These are phyloP conservation scores for Acrobasis repandana DNA, from an alignment of 2,888 invertebrate genomes.

Conservation along the genomic window DNA sequence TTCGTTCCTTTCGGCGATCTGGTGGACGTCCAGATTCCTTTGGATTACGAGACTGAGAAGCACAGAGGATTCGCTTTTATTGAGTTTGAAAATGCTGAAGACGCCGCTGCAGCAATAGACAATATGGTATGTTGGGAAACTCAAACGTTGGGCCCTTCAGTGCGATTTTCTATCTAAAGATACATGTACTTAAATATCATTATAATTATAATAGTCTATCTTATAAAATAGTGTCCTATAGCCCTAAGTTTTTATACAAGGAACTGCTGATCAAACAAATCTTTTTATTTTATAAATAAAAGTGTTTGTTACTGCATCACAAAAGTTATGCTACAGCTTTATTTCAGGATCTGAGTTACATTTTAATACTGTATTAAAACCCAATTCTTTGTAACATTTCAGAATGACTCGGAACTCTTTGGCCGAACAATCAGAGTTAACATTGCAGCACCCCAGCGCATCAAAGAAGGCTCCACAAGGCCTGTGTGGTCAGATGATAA, in stretches of 20 bases:
- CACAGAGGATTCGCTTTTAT: conserved; percentile 99
- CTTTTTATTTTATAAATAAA: no score
- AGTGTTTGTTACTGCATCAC: no score
- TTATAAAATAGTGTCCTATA: no score
- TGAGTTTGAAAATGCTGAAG: conserved; percentile 98
- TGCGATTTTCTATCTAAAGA: no score
- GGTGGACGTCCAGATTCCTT: conserved; percentile 98
- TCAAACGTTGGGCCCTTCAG: neutral
- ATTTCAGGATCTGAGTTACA: no score
- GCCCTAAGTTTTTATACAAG: no score
- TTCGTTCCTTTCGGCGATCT: conserved; percentile 99
- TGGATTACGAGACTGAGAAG: conserved; percentile 98
- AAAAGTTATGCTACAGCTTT: no score
- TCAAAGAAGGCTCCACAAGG: conserved; percentile 96
- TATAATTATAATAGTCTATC: no score
- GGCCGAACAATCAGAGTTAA: conserved; percentile 98
- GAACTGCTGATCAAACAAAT: no score
- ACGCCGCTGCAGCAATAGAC: conserved; percentile 99
- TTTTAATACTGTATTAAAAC: neutral
- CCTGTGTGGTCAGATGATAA: conserved; percentile 99
- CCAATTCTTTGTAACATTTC: conserved; percentile 37
- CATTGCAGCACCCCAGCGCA: conserved; percentile 97
- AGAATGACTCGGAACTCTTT: conserved; percentile 99
- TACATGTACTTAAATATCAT: no score
- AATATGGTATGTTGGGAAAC: conserved; percentile 92